Conservation (phyloP, 2,113 vertebrate species). For the Pluvialis apricaria region DNA sequence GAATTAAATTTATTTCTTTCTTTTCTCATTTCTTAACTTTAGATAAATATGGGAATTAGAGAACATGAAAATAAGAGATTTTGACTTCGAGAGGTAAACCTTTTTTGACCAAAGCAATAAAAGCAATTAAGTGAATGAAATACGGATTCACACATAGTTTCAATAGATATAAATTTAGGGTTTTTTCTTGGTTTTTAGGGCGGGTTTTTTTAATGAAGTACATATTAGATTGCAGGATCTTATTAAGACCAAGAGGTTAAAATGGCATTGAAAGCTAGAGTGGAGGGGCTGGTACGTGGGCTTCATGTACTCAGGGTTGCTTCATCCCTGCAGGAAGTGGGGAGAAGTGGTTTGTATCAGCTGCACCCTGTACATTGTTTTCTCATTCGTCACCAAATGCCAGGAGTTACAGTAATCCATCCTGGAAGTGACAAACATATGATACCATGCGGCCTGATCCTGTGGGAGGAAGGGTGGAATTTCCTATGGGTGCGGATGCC, state of each 20-base stretch:
- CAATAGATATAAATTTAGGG: neutral
- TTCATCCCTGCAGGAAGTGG: neutral
- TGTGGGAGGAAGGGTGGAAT: slow-evolving; percentile 47
- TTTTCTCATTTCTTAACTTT: neutral
- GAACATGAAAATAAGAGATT: neutral
- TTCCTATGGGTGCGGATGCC: slow-evolving; percentile 8
- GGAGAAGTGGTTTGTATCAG: neutral
- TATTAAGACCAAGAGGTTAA: neutral
- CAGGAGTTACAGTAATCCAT: slow-evolving; percentile 32
- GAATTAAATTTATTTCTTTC: neutral
- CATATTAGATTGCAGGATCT: fast-evolving
- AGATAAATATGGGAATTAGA: neutral
- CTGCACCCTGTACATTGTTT: slow-evolving; percentile 10
- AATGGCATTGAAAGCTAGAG: neutral
- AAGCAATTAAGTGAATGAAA: neutral
- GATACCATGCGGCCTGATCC: neutral
- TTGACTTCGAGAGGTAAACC: neutral
- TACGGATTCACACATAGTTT: neutral
- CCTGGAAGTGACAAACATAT: slow-evolving; percentile 46
- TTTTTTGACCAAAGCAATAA: neutral
- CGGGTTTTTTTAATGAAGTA: neutral
- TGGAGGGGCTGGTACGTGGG: fast-evolving
- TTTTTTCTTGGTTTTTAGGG: neutral
- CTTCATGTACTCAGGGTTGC: neutral
- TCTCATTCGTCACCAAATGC: neutral